These are phyloP conservation scores for Dicrostonyx torquatus DNA, from an alignment of 2,797 vertebrate genomes.

Conservation along the genomic window DNA sequence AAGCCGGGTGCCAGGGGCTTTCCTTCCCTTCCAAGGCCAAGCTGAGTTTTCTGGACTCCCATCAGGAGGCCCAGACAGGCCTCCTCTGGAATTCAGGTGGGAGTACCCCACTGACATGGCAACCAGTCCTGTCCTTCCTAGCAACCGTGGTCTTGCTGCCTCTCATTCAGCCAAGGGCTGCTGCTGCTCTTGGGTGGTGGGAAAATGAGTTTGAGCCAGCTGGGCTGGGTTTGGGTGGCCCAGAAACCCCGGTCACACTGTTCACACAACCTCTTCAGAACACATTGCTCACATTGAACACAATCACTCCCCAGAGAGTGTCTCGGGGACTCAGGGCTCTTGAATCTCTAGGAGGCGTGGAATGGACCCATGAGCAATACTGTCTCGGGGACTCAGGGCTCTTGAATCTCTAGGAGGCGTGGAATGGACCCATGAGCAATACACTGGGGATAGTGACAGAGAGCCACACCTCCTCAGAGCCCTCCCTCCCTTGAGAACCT, in stretches of 20 bases:
- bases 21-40: conserved; percentile 1
- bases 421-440: not conserved
- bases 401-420: not conserved
- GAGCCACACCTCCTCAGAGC: not conserved
- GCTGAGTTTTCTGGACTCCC: conserved; percentile 51
- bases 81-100: conserved; percentile 16
- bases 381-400: not conserved
- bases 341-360: not conserved
- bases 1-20: conserved; percentile 26
- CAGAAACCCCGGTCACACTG: conserved; percentile 38
- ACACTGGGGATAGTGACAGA: not conserved
- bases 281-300: not conserved
- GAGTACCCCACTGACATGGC: not conserved
- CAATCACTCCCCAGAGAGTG: conserved; percentile 13
- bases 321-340: not conserved
- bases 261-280: conserved; percentile 27
- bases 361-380: not conserved
- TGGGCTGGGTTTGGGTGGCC: conserved; percentile 50
- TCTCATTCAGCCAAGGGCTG: not conserved
- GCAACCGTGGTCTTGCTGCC: not conserved
- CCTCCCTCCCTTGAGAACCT: not conserved
- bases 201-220: conserved; percentile 44
- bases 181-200: not conserved
- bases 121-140: not conserved
- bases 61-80: not conserved